Conservation (phyloP, 2,113 vertebrate species). For the Illadopsis cleaveri region DNA sequence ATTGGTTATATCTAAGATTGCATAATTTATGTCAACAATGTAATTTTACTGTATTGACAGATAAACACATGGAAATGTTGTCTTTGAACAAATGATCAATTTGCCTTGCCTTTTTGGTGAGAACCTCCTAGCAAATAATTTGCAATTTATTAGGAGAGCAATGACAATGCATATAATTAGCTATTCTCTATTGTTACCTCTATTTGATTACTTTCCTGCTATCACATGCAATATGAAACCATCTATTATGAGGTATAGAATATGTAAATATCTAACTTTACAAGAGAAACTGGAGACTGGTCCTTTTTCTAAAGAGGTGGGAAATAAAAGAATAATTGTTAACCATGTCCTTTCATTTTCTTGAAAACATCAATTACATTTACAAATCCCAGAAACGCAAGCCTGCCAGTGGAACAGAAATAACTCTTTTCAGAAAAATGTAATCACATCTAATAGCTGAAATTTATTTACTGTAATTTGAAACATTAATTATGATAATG, state of each 20-base stretch:
- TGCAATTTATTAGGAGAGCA: slow-evolving; percentile 32
- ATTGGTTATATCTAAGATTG: not conserved
- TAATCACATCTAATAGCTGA: slow-evolving; percentile 67
- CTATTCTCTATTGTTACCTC: slow-evolving; percentile 50
- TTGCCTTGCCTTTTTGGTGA: not conserved
- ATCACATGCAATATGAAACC: slow-evolving; percentile 62
- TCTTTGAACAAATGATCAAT: not conserved
- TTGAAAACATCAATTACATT: slow-evolving; percentile 72
- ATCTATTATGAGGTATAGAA: slow-evolving; percentile 60
- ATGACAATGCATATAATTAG: slow-evolving; percentile 41
- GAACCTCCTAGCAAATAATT: slow-evolving; percentile 42
- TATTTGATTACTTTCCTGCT: slow-evolving; percentile 55
- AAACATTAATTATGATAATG: slow-evolving; percentile 66
- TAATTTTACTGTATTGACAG: slow-evolving; percentile 14
- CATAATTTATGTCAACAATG: not conserved
- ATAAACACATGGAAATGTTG: not conserved
- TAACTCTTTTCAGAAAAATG: slow-evolving; percentile 71
- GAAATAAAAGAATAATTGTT: slow-evolving; percentile 74
- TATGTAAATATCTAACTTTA: slow-evolving; percentile 69
- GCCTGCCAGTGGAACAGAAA: slow-evolving; percentile 63
- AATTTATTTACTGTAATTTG: slow-evolving; percentile 68
- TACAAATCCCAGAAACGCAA: slow-evolving; percentile 65
- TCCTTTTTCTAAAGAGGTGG: slow-evolving; percentile 61
- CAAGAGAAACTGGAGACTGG: slow-evolving; percentile 40
- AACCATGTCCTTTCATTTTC: slow-evolving; percentile 68